Base-by-base conservation (phyloP, 2,888 invertebrate genomes). In the Cosmia trapezina region DNA sequence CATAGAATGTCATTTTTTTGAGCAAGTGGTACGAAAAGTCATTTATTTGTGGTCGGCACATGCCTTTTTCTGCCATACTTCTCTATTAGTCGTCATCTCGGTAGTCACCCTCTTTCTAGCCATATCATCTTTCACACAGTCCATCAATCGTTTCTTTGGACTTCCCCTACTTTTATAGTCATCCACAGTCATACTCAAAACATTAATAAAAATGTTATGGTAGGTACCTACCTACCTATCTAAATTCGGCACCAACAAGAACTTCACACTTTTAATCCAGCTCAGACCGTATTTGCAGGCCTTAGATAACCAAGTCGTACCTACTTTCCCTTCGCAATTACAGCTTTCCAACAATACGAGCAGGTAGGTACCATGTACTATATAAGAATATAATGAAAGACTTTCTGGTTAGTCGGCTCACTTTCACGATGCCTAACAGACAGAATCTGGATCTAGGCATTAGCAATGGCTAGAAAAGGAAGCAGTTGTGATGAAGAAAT, bases 361-460 rank as follows among this genome's bases (percentile, higher is more conserved):
- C 57, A 64, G 54, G 59, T 73, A 61, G 22, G 11, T 17, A 11
- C n/a, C 49, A 43, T 47, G 33, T 65, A 63, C 70, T 54, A 62
- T 64, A 53, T 68, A 70, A 19, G 53, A 60, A 57, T 61, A 82
- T 84, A 86, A 85, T 84, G 81, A 82, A 86, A 86, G 83, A 76
- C 81, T 86, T 84, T 83, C 87, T 84, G 84, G 83, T 86, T 83
- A 70, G 71, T 71, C 78, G 73, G 75, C 76, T 70, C 37, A 86
- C 91, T 91, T 91, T 91, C 91, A 81, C 87, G 60, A 82, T 54
- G 59, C 64, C 70, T n/a, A 63, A 28, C 62, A 62, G 63, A 51
- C 33, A 51, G 59, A 47, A 79, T 76, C 75, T 79, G 78, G 86
- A 89, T 87, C 86, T 85, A 83, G 87, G 84, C 33, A 22, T 47